Evolutionary conservation across 2,797 vertebrate species (phyloP).

Genomic region (Macrochelys suwanniensis): DNA sequence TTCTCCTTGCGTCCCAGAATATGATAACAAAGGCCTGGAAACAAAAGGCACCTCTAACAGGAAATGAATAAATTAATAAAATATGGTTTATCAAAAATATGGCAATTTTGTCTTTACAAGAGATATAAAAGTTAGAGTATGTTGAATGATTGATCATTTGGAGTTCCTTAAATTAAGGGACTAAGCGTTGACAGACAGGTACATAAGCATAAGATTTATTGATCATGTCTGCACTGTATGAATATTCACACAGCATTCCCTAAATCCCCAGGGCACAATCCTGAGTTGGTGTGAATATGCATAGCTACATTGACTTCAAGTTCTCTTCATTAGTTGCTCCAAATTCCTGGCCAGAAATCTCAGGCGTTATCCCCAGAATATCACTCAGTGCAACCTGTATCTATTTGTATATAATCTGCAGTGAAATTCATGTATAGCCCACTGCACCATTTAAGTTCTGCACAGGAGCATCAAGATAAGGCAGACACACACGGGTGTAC

Average conservation of each 20-base stretch:
- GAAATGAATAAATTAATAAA: constrained; percentile 46
- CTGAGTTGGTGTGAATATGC: background rate
- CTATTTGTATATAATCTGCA: background rate
- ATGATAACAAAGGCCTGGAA: background rate
- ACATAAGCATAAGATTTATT: background rate
- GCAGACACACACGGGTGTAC: background rate
- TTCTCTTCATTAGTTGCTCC: constrained; percentile 5
- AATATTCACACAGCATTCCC: background rate
- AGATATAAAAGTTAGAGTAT: background rate
- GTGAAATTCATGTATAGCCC: background rate
- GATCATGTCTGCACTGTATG: background rate
- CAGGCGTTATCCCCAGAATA: background rate
- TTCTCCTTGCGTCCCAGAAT: background rate
- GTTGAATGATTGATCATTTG: background rate
- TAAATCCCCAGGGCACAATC: background rate
- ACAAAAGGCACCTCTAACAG: background rate
- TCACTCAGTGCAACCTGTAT: background rate
- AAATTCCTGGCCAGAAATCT: constrained; percentile 16
- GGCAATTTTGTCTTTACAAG: constrained; percentile 19
- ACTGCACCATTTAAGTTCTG: background rate
- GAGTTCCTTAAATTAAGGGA: background rate
- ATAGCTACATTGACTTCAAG: background rate
- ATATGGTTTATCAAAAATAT: constrained; percentile 12
- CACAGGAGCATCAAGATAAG: background rate
- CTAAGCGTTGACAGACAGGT: background rate